Base-by-base conservation (phyloP, 2,888 invertebrate species). In the Polydrusus tereticollis region DNA sequence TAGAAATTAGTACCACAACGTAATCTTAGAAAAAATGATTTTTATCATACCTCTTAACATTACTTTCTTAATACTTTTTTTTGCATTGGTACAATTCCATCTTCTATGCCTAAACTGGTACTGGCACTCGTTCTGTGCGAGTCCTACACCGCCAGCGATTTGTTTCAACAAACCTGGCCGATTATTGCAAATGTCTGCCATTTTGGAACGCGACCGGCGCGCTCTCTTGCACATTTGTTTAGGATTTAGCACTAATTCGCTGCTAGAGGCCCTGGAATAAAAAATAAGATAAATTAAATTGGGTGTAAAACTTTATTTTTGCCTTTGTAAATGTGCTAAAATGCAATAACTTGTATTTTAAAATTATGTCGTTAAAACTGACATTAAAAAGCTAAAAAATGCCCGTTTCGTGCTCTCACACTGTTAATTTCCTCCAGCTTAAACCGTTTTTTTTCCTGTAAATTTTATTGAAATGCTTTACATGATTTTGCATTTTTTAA, bases 11-110 rank as follows among this genome's bases (percentile, higher is more conserved):
- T 33, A 33, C 10, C 36, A n/a, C 1, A n/a, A 7, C n/a, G n/a
- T n/a, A n/a, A n/a, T n/a, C n/a, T n/a, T n/a, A n/a, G n/a, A n/a
- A n/a, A n/a, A n/a, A n/a, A n/a, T n/a, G n/a, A n/a, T n/a, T n/a
- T 57, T 21, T 45, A 45, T 79, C 88, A 88, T 86, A 97, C 96
- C 96, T 89, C 92, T 91, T 84, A 93, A 88, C 73, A 97, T 88
- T 82, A 97, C 94, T 86, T 94, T 94, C 84, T 93, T 91, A 86
- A 95, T 90, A 77, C 94, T 94, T 77, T 92, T 89, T 78, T 93
- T 89, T 75, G 92, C 89, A 0, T 94, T 92, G 67, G 95, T 94
- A 84, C 96, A 96, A 85, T 96, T 96, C 96, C 96, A 96, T 84
- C 93, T 88, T 73, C 94, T 89, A 84, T 92, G 91, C 71, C 92